Conservation (phyloP, 2,797 vertebrate genomes). For the Heterohyrax brucei region DNA sequence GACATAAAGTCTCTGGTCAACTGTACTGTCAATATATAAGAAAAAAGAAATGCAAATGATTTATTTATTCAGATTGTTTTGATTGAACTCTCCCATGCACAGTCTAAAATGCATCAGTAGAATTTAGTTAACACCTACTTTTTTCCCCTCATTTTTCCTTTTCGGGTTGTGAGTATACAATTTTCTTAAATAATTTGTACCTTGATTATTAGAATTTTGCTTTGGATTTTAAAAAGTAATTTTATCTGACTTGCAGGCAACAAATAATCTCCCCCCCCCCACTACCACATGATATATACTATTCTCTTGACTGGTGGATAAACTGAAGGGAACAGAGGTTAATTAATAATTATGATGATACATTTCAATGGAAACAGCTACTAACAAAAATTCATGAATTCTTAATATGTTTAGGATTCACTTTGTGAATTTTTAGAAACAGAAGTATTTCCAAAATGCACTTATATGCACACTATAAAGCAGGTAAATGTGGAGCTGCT, state of each 20-base stretch:
- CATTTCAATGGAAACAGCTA: slow-evolving; percentile 60
- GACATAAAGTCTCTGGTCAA: slow-evolving; percentile 28
- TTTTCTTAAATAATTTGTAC: slow-evolving; percentile 58
- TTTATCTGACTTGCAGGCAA: slow-evolving; percentile 36
- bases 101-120: slow-evolving; percentile 57
- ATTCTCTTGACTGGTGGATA: slow-evolving; percentile 33
- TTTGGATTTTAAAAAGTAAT: slow-evolving; percentile 26
- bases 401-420: not conserved
- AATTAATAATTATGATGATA: slow-evolving; percentile 56
- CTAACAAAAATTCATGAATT: slow-evolving; percentile 30
- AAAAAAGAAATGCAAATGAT: slow-evolving; percentile 67
- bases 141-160: slow-evolving; percentile 26
- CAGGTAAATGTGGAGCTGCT: slow-evolving; percentile 10
- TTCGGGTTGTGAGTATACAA: slow-evolving; percentile 59
- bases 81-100: slow-evolving; percentile 21
- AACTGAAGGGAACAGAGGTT: slow-evolving; percentile 34
- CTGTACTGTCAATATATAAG: not conserved
- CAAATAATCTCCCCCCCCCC: not conserved
- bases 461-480: not conserved
- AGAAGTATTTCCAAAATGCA: slow-evolving; percentile 23
- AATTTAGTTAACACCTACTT: slow-evolving; percentile 62
- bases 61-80: slow-evolving; percentile 66
- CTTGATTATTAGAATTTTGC: slow-evolving; percentile 63
- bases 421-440: slow-evolving; percentile 12
- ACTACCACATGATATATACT: not conserved